These are phyloP conservation scores for Myrmecobius fasciatus DNA, from an alignment of 2,113 vertebrate genomes.

Conservation along the genomic window DNA sequence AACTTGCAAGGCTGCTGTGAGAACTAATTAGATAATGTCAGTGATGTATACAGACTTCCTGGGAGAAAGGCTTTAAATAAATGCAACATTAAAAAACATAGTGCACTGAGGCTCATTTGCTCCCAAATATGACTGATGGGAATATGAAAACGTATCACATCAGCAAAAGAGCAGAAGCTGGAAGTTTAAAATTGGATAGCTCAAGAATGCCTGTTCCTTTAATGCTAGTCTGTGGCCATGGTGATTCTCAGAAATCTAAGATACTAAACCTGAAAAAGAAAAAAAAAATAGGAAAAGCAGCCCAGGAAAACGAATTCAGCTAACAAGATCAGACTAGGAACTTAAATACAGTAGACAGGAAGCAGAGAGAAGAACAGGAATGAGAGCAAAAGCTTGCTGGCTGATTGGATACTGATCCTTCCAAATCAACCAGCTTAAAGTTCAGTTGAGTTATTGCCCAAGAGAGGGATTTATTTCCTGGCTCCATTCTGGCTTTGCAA, in stretches of 20 bases:
- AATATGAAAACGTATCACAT: constrained; percentile 10
- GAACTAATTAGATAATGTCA: constrained; percentile 26
- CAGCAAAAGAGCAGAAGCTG: not conserved
- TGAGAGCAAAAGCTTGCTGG: constrained; percentile 30
- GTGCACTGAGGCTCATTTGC: not conserved
- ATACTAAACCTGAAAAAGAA: constrained; percentile 4
- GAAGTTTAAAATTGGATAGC: constrained; percentile 3
- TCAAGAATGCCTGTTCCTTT: not conserved
- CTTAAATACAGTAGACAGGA: not conserved
- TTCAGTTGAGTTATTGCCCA: not conserved
- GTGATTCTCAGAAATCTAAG: not conserved
- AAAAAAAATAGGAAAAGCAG: constrained; percentile 6
- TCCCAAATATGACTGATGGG: not conserved
- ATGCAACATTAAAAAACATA: constrained; percentile 38
- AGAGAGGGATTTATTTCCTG: constrained; percentile 36
- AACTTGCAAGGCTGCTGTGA: not conserved
- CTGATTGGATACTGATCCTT: constrained; percentile 21
- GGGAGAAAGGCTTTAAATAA: constrained; percentile 11
- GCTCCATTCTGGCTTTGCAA: constrained; percentile 23
- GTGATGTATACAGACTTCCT: not conserved
- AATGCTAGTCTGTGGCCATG: not conserved
- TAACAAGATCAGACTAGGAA: constrained; percentile 6
- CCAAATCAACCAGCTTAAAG: constrained; percentile 45
- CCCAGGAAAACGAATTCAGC: constrained; percentile 32
- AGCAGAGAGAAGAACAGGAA: constrained; percentile 4